Percentiles rank a stretch among this genome's conserved stretches.
phyloP scores from a whole-genome alignment of 2,797 vertebrate species.

The Sardinella longiceps region DNA sequence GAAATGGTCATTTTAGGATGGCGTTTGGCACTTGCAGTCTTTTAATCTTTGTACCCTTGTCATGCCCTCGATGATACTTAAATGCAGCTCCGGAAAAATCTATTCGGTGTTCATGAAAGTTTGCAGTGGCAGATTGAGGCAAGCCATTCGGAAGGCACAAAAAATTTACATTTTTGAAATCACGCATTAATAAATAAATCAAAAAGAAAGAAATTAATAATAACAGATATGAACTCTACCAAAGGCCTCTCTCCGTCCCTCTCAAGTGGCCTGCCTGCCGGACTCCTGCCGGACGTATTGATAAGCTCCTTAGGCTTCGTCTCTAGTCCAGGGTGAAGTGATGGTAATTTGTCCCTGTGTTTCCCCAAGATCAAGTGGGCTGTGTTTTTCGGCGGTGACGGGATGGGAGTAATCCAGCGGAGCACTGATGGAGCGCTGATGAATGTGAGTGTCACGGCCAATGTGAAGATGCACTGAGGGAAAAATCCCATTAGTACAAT shows the following conservation, averaged over 20 bases:
- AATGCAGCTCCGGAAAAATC: neutral
- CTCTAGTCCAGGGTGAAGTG: conserved; percentile 70
- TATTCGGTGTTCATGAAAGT: neutral
- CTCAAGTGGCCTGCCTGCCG: conserved; percentile 60
- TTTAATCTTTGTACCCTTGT: neutral
- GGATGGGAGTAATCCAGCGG: conserved; percentile 60
- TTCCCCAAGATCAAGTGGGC: conserved; percentile 78
- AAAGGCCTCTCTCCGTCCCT: neutral
- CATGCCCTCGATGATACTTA: neutral
- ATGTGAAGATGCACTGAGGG: conserved; percentile 41
- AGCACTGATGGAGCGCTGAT: conserved; percentile 64
- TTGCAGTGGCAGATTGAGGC: neutral
- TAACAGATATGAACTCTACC: neutral
- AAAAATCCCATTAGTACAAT: conserved; percentile 60
- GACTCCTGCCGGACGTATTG: conserved; percentile 75
- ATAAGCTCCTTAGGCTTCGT: conserved; percentile 76
- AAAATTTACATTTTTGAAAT: neutral
- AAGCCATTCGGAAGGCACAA: neutral
- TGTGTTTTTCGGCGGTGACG: conserved; percentile 68
- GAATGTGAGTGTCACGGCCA: conserved; percentile 57
- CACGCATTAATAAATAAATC: too few species aligned
- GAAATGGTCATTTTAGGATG: neutral
- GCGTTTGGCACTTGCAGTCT: neutral
- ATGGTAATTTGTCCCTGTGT: conserved; percentile 76
- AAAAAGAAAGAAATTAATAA: too few species aligned